A percentile compares a stretch with the other conserved stretches of the same genome.
These are phyloP conservation scores for Paratilapia polleni DNA, from an alignment of 2,113 vertebrate species.

Conservation along the genomic window DNA sequence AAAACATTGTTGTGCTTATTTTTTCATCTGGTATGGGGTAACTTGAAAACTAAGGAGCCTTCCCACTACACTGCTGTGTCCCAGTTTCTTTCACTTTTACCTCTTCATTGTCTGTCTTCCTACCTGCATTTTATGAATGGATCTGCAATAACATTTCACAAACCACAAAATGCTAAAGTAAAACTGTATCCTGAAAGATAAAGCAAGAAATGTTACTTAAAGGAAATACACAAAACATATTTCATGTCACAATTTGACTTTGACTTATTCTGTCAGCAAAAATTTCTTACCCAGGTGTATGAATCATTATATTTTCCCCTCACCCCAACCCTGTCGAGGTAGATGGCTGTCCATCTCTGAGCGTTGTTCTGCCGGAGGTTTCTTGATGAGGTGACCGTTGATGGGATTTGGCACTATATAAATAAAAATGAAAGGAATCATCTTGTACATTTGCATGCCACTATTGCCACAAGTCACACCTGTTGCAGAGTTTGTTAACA, in stretches of 20 bases:
- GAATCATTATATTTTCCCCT: no score
- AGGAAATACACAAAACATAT: background rate
- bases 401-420: background rate
- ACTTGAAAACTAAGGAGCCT: no score
- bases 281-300: no score
- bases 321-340: no score
- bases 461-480: background rate
- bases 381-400: no score
- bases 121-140: background rate
- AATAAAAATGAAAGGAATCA: background rate
- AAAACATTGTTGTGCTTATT: no score
- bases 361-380: no score
- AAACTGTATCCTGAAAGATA: background rate
- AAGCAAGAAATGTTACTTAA: background rate
- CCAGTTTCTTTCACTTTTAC: background rate
- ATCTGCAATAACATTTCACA: conserved; percentile 37
- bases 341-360: no score
- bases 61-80: no score
- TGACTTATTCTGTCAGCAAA: background rate
- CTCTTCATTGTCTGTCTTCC: no score
- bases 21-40: no score
- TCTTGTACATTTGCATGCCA: background rate
- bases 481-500: background rate
- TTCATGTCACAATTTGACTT: background rate
- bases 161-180: conserved; percentile 20